A percentile compares a stretch with the other conserved stretches of the same genome.
phyloP scores from a whole-genome alignment of 2,888 invertebrate species.

The Rotaria macrura region DNA sequence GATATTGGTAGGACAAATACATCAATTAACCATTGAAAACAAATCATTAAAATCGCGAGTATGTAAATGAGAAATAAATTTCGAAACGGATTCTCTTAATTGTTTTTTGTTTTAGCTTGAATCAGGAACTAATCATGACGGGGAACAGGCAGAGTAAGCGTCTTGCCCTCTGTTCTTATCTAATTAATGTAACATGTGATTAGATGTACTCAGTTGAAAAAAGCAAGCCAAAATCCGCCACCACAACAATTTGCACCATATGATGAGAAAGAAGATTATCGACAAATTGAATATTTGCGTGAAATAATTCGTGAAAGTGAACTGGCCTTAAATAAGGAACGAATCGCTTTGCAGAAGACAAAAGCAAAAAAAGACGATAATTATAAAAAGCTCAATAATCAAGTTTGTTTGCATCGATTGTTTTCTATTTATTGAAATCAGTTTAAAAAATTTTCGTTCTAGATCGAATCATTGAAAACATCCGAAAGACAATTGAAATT shows the following conservation, averaged over 20 bases:
- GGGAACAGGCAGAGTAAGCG: neutral
- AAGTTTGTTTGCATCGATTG: neutral
- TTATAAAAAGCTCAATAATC: neutral
- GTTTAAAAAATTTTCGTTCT: neutral
- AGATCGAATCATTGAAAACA: conserved; percentile 47
- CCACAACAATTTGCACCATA: too few relatives aligned
- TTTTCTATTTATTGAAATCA: neutral
- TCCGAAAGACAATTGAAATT: conserved; percentile 45
- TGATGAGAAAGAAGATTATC: neutral
- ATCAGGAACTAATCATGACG: neutral
- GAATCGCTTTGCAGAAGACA: neutral
- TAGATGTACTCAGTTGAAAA: neutral
- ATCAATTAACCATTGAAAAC: conserved; percentile 41
- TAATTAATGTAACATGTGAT: neutral
- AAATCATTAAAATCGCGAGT: conserved; percentile 40
- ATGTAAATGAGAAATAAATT: too few relatives aligned
- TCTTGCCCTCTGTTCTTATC: neutral
- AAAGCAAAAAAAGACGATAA: neutral
- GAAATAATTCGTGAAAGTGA: neutral
- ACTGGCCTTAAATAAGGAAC: neutral
- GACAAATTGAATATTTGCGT: neutral
- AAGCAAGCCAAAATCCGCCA: neutral
- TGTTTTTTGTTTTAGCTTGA: neutral
- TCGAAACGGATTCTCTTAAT: too few relatives aligned
- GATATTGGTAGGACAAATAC: conserved; percentile 42